phyloP scores from a whole-genome alignment of 2,888 invertebrate genomes.

The Napeogenes inachia region DNA sequence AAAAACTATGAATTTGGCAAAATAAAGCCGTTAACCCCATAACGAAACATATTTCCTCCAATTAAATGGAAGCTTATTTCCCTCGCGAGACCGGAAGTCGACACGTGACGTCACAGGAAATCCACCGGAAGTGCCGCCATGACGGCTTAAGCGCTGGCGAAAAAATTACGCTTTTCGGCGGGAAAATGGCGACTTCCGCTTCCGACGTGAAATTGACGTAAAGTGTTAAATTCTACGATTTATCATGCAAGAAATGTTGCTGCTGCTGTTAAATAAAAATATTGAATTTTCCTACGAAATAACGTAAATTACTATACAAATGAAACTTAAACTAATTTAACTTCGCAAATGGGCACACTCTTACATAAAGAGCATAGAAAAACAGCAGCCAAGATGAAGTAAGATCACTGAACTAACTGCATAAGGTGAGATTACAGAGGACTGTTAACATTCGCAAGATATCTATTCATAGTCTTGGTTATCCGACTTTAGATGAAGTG shows the following conservation, averaged over 20 bases:
- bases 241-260: conserved; percentile 13
- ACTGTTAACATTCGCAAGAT: background rate
- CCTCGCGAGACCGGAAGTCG: conserved; percentile 26
- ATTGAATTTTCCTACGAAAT: background rate
- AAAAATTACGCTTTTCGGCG: conserved; percentile 69
- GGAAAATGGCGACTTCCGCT: conserved; percentile 65
- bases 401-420: conserved; percentile 6
- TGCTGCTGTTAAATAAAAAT: background rate
- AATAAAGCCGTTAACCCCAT: background rate
- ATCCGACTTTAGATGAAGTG: background rate
- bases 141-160: conserved; percentile 62
- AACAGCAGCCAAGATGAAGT: background rate
- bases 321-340: too few relatives aligned
- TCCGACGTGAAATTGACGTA: conserved; percentile 39
- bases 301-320: too few relatives aligned
- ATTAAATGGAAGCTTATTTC: conserved; percentile 26
- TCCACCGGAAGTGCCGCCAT: conserved; percentile 61
- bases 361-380: background rate
- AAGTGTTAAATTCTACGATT: conserved; percentile 28
- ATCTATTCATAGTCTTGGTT: conserved; percentile 1
- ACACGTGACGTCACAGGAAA: conserved; percentile 57
- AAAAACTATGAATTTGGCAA: background rate
- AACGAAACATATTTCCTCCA: conserved; percentile 17
- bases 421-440: background rate
- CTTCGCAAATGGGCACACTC: background rate